These are phyloP conservation scores for Chromis chromis DNA, from an alignment of 2,797 vertebrate genomes.

Conservation along the genomic window DNA sequence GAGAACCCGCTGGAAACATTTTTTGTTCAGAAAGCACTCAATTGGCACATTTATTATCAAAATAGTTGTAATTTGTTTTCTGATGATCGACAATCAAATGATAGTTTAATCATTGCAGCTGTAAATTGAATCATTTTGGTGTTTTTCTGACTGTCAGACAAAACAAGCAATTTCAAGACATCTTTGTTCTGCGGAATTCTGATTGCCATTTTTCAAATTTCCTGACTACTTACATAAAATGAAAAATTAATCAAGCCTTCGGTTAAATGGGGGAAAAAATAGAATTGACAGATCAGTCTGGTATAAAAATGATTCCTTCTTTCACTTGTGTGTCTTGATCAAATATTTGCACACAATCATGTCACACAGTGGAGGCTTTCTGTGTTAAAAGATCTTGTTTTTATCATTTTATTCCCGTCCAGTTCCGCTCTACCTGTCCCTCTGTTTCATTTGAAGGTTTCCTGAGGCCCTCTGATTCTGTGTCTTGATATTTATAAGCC, in stretches of 20 bases:
- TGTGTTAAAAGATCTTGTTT: not conserved
- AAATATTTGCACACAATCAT: not conserved
- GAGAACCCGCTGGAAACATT: not conserved
- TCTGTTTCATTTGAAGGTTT: slow-evolving; percentile 57
- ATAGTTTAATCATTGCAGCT: not conserved
- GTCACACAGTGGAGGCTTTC: not conserved
- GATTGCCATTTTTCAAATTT: not conserved
- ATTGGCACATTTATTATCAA: not conserved
- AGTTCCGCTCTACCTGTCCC: slow-evolving; percentile 22
- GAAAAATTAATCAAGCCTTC: slow-evolving; percentile 1
- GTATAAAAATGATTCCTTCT: not conserved
- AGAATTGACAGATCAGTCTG: not conserved
- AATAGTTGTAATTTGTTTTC: not conserved
- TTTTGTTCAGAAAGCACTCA: not conserved
- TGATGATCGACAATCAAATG: not conserved
- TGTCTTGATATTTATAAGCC: slow-evolving; percentile 56
- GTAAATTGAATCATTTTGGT: not conserved
- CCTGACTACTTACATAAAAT: not conserved
- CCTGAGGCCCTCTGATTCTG: slow-evolving; percentile 52
- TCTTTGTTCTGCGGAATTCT: not conserved
- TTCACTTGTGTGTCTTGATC: not conserved
- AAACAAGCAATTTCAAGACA: not conserved
- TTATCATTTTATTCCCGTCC: slow-evolving; percentile 27
- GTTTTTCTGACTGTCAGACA: not conserved
- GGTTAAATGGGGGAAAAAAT: not conserved